Evolutionary conservation across 2,797 vertebrate genomes (phyloP), one percentile per base, ranked within the genome.

Genomic region (Graptemys geographica): DNA sequence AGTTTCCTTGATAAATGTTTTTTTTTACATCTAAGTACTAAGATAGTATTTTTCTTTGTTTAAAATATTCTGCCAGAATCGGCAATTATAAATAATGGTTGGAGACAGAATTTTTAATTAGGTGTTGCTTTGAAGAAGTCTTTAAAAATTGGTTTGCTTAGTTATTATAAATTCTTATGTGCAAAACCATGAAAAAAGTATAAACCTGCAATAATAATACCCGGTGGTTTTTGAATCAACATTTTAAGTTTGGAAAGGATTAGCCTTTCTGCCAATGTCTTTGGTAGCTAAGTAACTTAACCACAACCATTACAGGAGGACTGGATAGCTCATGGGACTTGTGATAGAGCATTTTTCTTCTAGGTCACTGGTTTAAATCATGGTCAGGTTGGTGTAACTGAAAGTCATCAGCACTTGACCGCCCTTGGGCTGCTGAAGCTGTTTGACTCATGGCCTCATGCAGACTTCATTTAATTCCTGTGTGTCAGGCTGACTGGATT

Each of bases 301-400:
- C 88, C 88, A 74, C 8, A 37, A 53, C 21, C 90, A 93, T 74
- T 90, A 0, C 84, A 49, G 23, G 5, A 88, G 82, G 56, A 8
- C 84, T 8, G 82, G 33, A 52, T 1, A n/a, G 25, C 81, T 82
- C 85, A 2, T 62, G 57, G 82, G 72, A 15, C 72, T 88, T 0
- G 52, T 27, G 2, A 19, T 4, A 53, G 1, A 92, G 83, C 76
- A 1, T 52, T 93, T 19, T 86, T 9, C 84, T 91, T 55, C 83
- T 44, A 93, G 52, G 78, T 91, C 92, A 85, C 76, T 79, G 69
- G 83, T 57, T 90, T 93, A 94, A 88, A 87, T 90, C 85, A 83
- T 92, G 88, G 90, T 84, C 81, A 86, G 81, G 52, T 90, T 95
- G 55, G 56, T 59, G 89, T 81, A 2, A 90, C 79, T 65, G 25